phyloP scores from a whole-genome alignment of 1,140 invertebrate genomes.

The Leptestheria dahalacensis region DNA sequence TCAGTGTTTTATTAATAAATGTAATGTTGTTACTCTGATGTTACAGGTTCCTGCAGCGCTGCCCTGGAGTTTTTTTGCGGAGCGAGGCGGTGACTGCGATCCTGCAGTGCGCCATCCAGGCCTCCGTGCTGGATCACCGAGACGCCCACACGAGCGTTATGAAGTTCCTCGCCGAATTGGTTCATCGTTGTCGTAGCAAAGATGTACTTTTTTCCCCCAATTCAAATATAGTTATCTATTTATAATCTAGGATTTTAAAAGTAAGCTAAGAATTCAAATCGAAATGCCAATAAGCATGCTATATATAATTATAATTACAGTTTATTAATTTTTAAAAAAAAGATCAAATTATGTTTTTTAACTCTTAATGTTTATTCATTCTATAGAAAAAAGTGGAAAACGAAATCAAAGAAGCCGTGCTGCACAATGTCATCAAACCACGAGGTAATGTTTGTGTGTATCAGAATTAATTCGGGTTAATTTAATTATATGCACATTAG shows the following conservation, averaged over 20 bases:
- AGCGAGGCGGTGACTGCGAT: conserved; percentile 52
- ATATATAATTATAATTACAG: too few relatives aligned
- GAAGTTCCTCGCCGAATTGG: conserved; percentile 75
- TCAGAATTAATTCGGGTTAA: too few relatives aligned
- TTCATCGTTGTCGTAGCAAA: conserved; percentile 44
- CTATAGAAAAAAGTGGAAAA: conserved; percentile 1
- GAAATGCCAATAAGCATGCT: too few relatives aligned
- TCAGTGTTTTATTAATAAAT: too few relatives aligned
- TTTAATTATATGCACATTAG: too few relatives aligned
- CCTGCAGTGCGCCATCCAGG: conserved; percentile 63
- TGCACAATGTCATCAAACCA: not conserved
- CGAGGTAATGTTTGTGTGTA: too few relatives aligned
- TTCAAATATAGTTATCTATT: not conserved
- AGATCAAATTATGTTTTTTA: too few relatives aligned
- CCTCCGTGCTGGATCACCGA: conserved; percentile 73
- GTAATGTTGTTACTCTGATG: conserved; percentile 19
- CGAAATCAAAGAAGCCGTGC: not conserved
- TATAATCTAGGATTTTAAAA: too few relatives aligned
- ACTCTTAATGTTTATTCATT: conserved; percentile 1
- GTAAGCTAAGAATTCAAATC: too few relatives aligned
- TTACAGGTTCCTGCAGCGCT: conserved; percentile 66
- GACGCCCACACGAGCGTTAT: conserved; percentile 92
- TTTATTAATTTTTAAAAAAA: too few relatives aligned
- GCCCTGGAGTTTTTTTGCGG: conserved; percentile 62
- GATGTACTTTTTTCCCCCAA: conserved; percentile 27